Percentiles rank a stretch among this genome's conserved stretches.
phyloP scores from a whole-genome alignment of 2,888 invertebrate species.

The Flexamia atlantica region DNA sequence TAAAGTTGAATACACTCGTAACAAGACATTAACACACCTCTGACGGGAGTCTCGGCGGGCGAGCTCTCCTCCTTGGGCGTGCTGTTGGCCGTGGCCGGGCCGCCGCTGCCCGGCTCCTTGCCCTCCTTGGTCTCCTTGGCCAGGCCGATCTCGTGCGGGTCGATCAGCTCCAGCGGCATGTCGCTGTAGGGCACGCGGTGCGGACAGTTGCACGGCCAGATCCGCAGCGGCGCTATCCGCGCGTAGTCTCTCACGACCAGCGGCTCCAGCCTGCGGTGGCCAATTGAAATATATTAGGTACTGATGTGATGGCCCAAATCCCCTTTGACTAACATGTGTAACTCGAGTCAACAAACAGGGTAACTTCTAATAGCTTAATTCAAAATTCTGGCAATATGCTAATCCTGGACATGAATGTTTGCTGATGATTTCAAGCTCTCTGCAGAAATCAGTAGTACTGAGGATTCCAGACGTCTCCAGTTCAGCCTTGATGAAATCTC shows the following conservation, averaged over 20 bases:
- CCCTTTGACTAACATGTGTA: no score
- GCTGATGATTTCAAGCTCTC: no score
- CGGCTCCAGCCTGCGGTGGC: slow-evolving; percentile 78
- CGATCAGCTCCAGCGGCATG: slow-evolving; percentile 73
- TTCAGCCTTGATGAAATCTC: no score
- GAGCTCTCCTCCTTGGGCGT: slow-evolving; percentile 64
- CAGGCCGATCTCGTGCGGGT: slow-evolving; percentile 68
- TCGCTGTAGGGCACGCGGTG: slow-evolving; percentile 74
- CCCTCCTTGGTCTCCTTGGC: slow-evolving; percentile 58
- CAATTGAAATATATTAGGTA: no score
- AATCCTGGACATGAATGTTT: no score
- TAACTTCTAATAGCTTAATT: no score
- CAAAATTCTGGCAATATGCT: no score
- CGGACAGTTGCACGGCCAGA: slow-evolving; percentile 77
- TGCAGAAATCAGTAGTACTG: no score
- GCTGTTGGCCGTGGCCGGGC: slow-evolving; percentile 31
- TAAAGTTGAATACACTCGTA: no score
- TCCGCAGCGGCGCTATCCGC: slow-evolving; percentile 78
- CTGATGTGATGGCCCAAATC: no score
- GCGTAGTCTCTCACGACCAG: slow-evolving; percentile 79
- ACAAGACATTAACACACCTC: slow-evolving; percentile 66
- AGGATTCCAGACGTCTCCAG: no score
- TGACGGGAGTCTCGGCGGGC: slow-evolving; percentile 69
- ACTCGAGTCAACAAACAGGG: no score
- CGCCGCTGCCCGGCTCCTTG: slow-evolving; percentile 40